These are phyloP conservation scores for Anastatus disparis DNA, from an alignment of 1,140 invertebrate genomes.

Conservation along the genomic window DNA sequence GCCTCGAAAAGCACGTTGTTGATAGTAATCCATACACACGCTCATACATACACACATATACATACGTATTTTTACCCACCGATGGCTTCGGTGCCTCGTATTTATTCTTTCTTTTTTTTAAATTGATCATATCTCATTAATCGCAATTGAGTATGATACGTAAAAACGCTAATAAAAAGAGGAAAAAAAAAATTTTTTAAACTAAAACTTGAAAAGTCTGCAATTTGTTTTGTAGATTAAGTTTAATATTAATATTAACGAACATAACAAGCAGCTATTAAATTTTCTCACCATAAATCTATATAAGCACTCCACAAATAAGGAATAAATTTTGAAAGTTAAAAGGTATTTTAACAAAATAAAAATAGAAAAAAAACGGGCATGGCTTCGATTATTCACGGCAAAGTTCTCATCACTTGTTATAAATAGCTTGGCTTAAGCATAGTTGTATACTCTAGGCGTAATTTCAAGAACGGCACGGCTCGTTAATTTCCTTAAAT, in stretches of 20 bases:
- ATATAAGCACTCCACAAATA: too few relatives aligned
- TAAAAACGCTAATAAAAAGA: neutral
- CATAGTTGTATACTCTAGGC: neutral
- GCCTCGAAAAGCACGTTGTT: neutral
- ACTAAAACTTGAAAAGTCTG: too few relatives aligned
- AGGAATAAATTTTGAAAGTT: too few relatives aligned
- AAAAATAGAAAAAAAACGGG: neutral
- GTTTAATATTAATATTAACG: too few relatives aligned
- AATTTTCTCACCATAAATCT: too few relatives aligned
- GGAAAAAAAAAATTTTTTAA: too few relatives aligned
- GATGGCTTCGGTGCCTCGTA: too few relatives aligned
- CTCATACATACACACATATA: too few relatives aligned
- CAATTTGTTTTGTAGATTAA: too few relatives aligned
- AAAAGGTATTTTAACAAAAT: neutral
- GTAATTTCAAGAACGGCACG: slow-evolving; percentile 18
- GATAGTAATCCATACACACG: slow-evolving; percentile 20
- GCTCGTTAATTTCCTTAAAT: slow-evolving; percentile 22
- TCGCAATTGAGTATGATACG: too few relatives aligned
- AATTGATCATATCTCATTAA: neutral
- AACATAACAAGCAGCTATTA: too few relatives aligned
- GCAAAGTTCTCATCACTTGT: neutral
- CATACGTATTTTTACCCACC: too few relatives aligned
- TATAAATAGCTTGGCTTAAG: neutral
- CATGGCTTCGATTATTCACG: neutral
- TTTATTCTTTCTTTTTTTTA: neutral